Percentiles rank a stretch among this genome's conserved stretches.
These are phyloP conservation scores for Mionectes macconnelli DNA, from an alignment of 2,113 vertebrate genomes.

Conservation along the genomic window DNA sequence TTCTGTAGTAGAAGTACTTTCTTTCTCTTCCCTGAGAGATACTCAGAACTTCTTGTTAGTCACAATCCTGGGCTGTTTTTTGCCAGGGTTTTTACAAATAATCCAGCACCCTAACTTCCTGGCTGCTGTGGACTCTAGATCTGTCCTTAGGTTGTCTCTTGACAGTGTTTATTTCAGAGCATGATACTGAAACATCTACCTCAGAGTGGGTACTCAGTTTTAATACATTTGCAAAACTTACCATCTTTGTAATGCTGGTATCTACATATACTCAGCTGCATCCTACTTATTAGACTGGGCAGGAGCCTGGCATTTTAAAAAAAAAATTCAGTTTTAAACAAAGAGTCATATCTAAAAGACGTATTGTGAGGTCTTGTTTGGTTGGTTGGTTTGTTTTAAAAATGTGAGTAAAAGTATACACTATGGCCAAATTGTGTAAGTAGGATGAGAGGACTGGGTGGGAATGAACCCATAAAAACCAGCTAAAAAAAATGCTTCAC, in stretches of 20 bases:
- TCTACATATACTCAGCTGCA: neutral
- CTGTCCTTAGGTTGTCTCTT: neutral
- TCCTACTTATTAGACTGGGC: neutral
- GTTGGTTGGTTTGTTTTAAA: neutral
- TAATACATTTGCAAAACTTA: neutral
- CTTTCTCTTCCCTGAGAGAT: neutral
- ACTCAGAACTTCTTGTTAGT: neutral
- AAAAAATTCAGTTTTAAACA: neutral
- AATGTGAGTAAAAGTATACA: neutral
- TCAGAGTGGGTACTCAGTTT: neutral
- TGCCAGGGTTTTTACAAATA: neutral
- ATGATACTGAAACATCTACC: fast-evolving
- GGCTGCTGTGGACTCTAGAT: neutral
- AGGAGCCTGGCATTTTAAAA: neutral
- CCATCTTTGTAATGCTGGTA: neutral
- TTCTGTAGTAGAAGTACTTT: neutral
- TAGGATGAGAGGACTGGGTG: neutral
- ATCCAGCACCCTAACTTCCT: neutral
- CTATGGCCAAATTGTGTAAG: neutral
- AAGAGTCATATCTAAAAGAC: neutral
- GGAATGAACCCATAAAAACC: neutral
- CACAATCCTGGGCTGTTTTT: neutral
- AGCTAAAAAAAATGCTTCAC: neutral
- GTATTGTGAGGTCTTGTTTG: neutral
- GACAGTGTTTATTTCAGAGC: neutral